Base-by-base conservation (phyloP, 2,113 vertebrate species). In the Chamaea fasciata region DNA sequence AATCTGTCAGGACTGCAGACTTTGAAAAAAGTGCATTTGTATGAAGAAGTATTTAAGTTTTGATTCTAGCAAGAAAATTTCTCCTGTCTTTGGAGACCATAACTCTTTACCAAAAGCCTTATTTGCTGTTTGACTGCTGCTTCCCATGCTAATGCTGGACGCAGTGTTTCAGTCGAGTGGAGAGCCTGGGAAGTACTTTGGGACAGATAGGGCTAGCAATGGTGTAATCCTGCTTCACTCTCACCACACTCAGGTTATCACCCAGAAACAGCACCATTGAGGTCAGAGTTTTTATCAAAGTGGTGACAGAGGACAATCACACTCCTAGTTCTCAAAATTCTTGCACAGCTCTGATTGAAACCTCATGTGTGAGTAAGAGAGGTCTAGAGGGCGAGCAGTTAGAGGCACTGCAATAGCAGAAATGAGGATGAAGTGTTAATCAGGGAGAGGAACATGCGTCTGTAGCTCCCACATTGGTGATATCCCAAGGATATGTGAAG, bases 401-500 rank as follows among this genome's bases (percentile, higher is more conserved):
- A 53, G 64, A 65, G 30, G 30, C 12, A 41, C 6, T 14, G 2
- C 41, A 70, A 35, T 22, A 91, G 31, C 11, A 69, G 55, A 16
- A 13, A 44, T 69, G 62, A 76, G n/a, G 75, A 63, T 46, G 39
- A 90, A 63, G 22, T 22, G 37, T 67, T 62, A 53, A 78, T 46
- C 26, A 30, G 20, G 56, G 62, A 79, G 30, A 9, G 14, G 30
- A 79, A 55, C 2, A 19, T 19, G 22, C 0, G 0, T 64, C n/a
- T 57, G 20, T 22, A 81, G 9, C 11, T 80, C 18, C 57, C 19
- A 8, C 10, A 28, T 0, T 57, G 31, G 15, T 0, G 0, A 53
- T 49, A 65, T 39, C 10, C 14, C 28, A 77, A 77, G 50, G 49
- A 50, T 30, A 71, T 11, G 13, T 63, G 35, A 77, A 42, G 9